A percentile compares a stretch with the other conserved stretches of the same genome.
Evolutionary conservation across 2,888 invertebrate genomes (phyloP).

Genomic region (Deilephila elpenor): DNA sequence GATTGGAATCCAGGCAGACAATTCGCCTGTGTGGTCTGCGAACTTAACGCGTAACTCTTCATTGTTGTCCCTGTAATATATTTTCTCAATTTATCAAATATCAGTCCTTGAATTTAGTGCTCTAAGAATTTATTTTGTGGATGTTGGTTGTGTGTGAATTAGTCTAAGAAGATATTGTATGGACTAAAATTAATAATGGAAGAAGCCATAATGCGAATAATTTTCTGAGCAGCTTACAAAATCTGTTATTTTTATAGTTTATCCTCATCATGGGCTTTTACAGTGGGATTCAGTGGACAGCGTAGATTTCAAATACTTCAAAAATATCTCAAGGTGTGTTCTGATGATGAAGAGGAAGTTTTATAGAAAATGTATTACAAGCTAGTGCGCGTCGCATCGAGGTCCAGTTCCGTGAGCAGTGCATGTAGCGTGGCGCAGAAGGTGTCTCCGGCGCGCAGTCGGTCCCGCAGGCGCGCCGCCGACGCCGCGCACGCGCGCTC

Average conservation of each 20-base stretch:
- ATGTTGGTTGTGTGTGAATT: too few relatives aligned
- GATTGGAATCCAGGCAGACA: slow-evolving; percentile 85
- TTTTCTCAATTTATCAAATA: too few relatives aligned
- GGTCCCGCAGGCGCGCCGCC: slow-evolving; percentile 65
- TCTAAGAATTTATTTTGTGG: too few relatives aligned
- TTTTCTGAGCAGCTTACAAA: too few relatives aligned
- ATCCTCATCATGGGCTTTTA: too few relatives aligned
- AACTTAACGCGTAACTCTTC: slow-evolving; percentile 86
- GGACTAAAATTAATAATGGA: too few relatives aligned
- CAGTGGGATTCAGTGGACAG: too few relatives aligned
- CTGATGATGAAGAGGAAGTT: not conserved
- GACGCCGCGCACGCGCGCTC: slow-evolving; percentile 65
- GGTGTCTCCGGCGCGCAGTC: slow-evolving; percentile 72
- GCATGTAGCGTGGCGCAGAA: slow-evolving; percentile 90
- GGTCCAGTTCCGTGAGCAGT: slow-evolving; percentile 88
- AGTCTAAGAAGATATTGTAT: too few relatives aligned
- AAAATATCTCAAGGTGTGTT: not conserved
- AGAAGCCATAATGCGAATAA: too few relatives aligned
- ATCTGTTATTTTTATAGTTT: too few relatives aligned
- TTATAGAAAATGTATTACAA: slow-evolving; percentile 47
- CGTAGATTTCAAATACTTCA: not conserved
- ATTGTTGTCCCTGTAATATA: slow-evolving; percentile 48
- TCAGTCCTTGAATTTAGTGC: too few relatives aligned
- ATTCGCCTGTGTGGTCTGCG: slow-evolving; percentile 88
- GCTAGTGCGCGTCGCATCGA: slow-evolving; percentile 83